Percentiles rank a stretch among this genome's conserved stretches.
Conservation (phyloP, 2,113 vertebrate genomes). For the Microtus montanus region DNA sequence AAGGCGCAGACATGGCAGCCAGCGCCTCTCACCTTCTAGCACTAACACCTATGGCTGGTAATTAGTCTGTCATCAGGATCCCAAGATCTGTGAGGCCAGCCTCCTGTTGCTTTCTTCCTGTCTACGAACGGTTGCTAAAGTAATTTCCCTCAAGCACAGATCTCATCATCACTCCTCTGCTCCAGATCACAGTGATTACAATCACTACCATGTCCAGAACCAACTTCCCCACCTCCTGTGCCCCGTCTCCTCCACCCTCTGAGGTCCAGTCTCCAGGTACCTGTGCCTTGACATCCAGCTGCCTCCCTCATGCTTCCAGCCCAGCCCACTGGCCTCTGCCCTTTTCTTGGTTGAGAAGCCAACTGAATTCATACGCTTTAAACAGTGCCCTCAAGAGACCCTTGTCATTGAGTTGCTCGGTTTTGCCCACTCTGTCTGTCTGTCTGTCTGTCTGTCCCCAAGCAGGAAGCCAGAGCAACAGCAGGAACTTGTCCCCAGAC, state of each 20-base stretch:
- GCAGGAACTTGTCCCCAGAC: fast-evolving
- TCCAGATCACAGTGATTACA: neutral
- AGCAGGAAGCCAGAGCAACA: neutral
- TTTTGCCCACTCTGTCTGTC: neutral
- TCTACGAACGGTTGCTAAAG: neutral
- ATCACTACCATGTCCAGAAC: neutral
- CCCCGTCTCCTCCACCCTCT: neutral
- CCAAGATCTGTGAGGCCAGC: neutral
- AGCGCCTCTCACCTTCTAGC: neutral
- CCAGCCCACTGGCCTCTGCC: fast-evolving
- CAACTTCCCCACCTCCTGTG: neutral
- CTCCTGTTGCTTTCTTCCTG: conserved; percentile 27
- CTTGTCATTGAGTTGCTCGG: neutral
- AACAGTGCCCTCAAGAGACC: neutral
- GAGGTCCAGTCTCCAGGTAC: neutral
- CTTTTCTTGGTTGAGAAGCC: neutral
- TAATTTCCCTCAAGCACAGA: conserved; percentile 36
- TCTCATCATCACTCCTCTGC: neutral
- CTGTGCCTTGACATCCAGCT: neutral
- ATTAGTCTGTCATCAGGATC: conserved; percentile 48
- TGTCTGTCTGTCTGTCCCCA: neutral
- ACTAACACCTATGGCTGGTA: neutral
- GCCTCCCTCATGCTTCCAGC: neutral
- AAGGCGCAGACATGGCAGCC: neutral
- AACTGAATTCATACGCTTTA: neutral